Percentiles rank a stretch among this genome's conserved stretches.
phyloP scores from a whole-genome alignment of 2,888 invertebrate species.

The Ypsolopha sequella region DNA sequence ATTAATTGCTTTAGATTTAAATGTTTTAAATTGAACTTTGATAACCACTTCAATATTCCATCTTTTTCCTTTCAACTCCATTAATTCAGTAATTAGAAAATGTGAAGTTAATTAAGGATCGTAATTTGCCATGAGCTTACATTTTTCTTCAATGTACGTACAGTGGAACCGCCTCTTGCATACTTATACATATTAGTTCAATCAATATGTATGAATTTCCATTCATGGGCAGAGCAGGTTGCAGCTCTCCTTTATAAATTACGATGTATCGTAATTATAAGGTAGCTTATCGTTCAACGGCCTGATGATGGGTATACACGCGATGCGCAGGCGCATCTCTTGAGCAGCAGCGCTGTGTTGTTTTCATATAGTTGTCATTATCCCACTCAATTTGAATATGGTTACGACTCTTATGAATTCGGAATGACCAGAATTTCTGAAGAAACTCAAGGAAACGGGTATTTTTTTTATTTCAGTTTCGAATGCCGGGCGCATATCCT shows the following conservation, averaged over 20 bases:
- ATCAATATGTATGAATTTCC: conserved; percentile 41
- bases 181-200: conserved; percentile 17
- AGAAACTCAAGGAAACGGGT: too few relatives aligned
- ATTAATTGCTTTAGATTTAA: too few relatives aligned
- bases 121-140: conserved; percentile 1
- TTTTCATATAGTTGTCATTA: too few relatives aligned
- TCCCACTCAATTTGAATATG: too few relatives aligned
- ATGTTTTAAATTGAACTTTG: not conserved
- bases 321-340: conserved; percentile 23
- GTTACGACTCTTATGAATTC: too few relatives aligned
- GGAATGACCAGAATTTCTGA: too few relatives aligned
- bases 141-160: not conserved
- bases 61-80: too few relatives aligned
- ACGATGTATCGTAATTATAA: conserved; percentile 36
- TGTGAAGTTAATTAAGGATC: not conserved
- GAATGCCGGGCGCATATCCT: too few relatives aligned
- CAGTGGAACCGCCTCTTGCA: not conserved
- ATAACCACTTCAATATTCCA: not conserved
- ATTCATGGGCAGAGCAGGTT: conserved; percentile 40
- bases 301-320: conserved; percentile 12
- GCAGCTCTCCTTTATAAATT: conserved; percentile 26
- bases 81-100: not conserved
- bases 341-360: conserved; percentile 16
- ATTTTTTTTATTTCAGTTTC: too few relatives aligned
- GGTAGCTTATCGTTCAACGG: conserved; percentile 31